Base-by-base conservation (phyloP, 1,140 invertebrate genomes). In the Latrodectus geometricus region DNA sequence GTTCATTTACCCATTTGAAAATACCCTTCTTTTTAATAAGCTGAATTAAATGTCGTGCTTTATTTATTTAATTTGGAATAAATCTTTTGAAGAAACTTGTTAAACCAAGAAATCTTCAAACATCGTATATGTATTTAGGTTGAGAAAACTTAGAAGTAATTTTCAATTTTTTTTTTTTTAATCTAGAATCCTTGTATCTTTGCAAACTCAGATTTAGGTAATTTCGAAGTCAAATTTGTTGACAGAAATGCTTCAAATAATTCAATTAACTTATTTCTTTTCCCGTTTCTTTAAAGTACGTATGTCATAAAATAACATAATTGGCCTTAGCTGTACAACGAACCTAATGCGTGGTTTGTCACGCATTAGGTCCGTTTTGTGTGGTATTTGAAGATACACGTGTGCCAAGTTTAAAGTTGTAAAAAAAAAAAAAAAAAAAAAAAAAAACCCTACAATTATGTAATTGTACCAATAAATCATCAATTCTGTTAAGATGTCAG, bases 11-110 rank as follows among this genome's bases (percentile, higher is more conserved):
- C 88, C 89, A 89, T 7, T 54, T 52, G 21, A 79, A 88, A 49
- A 48, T 68, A 21, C 14, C 14, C 54, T 68, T 54, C 52, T 89
- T 88, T 48, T 88, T 89, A 49, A 90, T 78, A 52, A 91, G 79
- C 9, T 88, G 49, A 61, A 89, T 87, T 73, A 92, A 86, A 4
- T 90, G 91, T 23, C 87, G 83, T 49, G 90, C 88, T 17, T 61
- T 61, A 61, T 4, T 61, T 4, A 0, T 17, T 4, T 61, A 61
- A 17, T 91, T 76, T 4, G 11, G 20, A 89, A 89, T 85, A 70
- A 89, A 89, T 61, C 70, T 73, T 56, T 88, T 49, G 75, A 88
- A 89, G 35, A 79, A 89, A 52, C 49, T 56, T 4, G 77, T 61
- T 54, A 85, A n/a, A 15, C 89, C 89, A 8, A 89, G 61, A 66